A percentile compares a stretch with the other conserved stretches of the same genome.
Conservation (phyloP, 2,888 invertebrate species). For the Diloba caeruleocephala region DNA sequence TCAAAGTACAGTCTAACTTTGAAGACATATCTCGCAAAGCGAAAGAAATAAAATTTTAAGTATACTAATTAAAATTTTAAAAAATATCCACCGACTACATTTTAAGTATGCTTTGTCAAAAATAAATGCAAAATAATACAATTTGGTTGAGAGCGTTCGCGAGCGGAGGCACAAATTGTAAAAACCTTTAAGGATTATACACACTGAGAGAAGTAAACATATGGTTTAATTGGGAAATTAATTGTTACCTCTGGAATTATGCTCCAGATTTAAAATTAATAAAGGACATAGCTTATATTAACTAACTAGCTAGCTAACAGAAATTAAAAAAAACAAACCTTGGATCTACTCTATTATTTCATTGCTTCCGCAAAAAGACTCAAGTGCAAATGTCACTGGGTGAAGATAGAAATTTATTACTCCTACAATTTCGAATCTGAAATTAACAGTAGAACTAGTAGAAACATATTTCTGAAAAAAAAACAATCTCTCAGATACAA, state of each 20-base stretch:
- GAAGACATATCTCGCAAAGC: slow-evolving; percentile 46
- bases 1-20: too few relatives aligned
- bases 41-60: slow-evolving; percentile 57
- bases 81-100: slow-evolving; percentile 59
- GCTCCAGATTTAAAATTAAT: too few relatives aligned
- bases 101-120: slow-evolving; percentile 81
- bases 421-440: too few relatives aligned
- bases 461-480: slow-evolving; percentile 3
- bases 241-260: background rate
- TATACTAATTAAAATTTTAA: slow-evolving; percentile 51
- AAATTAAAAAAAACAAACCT: too few relatives aligned
- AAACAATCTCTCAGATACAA: slow-evolving; percentile 6
- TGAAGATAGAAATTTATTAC: too few relatives aligned
- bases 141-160: slow-evolving; percentile 82
- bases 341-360: too few relatives aligned
- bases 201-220: slow-evolving; percentile 36
- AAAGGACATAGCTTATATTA: too few relatives aligned
- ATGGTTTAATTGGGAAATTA: slow-evolving; percentile 21
- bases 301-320: too few relatives aligned
- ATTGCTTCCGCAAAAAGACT: too few relatives aligned
- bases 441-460: too few relatives aligned
- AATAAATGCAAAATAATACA: slow-evolving; percentile 88
- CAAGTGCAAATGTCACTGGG: too few relatives aligned
- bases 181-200: slow-evolving; percentile 63
- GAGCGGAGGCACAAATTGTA: slow-evolving; percentile 73